Evolutionary conservation across 2,888 invertebrate species (phyloP), one percentile per base, ranked within the genome.

Genomic region (Halictus ligatus): DNA sequence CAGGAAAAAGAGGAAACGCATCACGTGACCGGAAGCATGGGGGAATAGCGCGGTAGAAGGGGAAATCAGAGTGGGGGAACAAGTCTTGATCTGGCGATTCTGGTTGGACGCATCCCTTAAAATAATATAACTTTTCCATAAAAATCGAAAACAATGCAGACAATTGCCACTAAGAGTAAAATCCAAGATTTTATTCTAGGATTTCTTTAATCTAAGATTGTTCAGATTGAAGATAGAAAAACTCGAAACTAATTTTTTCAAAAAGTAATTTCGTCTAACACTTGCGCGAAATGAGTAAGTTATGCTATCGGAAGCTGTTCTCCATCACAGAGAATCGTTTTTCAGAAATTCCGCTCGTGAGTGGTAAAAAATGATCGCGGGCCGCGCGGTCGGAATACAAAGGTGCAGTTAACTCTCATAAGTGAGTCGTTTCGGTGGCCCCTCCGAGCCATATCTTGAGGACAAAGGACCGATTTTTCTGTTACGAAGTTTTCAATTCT

Each of bases 401-500:
- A 88, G 84, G 81, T 78, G 69, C 71, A 74, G 77, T 88, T 89
- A 87, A 60, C 79, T 71, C 77, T 60, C 80, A 89, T 86, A 79
- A 84, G 60, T 69, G 46, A 73, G 83, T 83, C 78, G 83, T 85
- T 84, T 80, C 79, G 81, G 78, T 87, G 81, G 29, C 18, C 80
- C 50, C 72, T 40, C 21, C 50, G 64, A 75, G 84, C 72, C 73
- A 80, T 85, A 84, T 80, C 87, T 76, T 81, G 78, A 87, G 89
- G 85, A 89, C 89, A 85, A 89, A 85, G 77, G 81, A 64, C 78
- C 79, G 79, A 78, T 86, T 84, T 78, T 86, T 80, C 85, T 81
- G 86, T 69, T 29, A 43, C 83, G 71, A 50, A 81, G 64, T 86
- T 88, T 86, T 86, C 90, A 80, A 86, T 88, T 89, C 75, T 75